These are phyloP conservation scores for mouse (Mus musculus) DNA, from an alignment of 2,113 vertebrate species.

Conservation along the genomic window GRCm39 chr4:109167501-109168000, in stretches of 20 bases:
- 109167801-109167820: neutral
- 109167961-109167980: conserved; percentile 9
- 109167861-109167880: neutral
- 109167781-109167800: neutral
- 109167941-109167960: conserved; percentile 19
- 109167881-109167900: neutral
- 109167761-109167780: neutral
- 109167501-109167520: neutral
- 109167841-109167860: neutral
- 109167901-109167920: conserved; percentile 21
- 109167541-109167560: conserved; percentile 17
- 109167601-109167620: conserved; percentile 12
- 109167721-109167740: neutral
- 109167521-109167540: neutral
- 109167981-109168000: conserved; percentile 48
- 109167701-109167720: conserved; percentile 16
- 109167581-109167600: neutral
- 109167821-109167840: neutral
- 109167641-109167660: conserved; percentile 18
- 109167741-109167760: too few relatives aligned
- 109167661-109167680: neutral
- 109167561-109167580: conserved; percentile 28
- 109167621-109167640: neutral
- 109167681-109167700: conserved; percentile 49
- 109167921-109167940: conserved; percentile 48